Base-by-base conservation (phyloP, 2,797 vertebrate species). In the Remorina albescens region DNA sequence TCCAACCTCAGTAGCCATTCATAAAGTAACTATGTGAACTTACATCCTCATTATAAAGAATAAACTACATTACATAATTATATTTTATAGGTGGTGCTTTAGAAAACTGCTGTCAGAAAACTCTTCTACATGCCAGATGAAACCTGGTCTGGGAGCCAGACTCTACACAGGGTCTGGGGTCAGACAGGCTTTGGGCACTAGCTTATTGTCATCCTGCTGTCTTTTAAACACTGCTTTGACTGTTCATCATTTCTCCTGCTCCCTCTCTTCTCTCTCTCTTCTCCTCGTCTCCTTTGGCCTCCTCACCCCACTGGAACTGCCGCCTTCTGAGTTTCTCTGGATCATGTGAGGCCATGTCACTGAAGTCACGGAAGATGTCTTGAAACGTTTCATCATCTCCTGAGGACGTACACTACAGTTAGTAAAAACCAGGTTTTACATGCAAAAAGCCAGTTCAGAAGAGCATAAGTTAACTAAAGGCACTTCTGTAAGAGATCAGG, bases 311-410 rank as follows among this genome's bases (percentile, higher is more conserved):
- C 10, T 67, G 83, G 63, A 94, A 92, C 56, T 67, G 78, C 0
- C 93, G 78, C 2, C 94, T 63, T 26, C 60, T 79, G 26, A 95
- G 93, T 60, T 79, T 90, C 50, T 95, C 95, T 0, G 94, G 95
- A 67, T 94, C 91, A 0, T 95, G 91, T 1, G 94, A 95, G 0
- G 95, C 95, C 94, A 95, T 95, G 83, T 94, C 69, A 34, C 93
- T 95, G 85, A 95, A 95, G 81, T 95, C 95, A 2, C 94, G 79
- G 84, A 95, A 93, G 74, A 95, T 95, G 79, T 95, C 94, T 90
- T 93, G 94, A 58, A 95, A 95, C 1, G 94, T 95, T 82, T 94
- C 88, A 3, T 95, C 94, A 9, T 95, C 95, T 59, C 93, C 94
- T 95, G 82, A 46, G 12, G 39, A 39, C 23, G 10, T 0, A 36